Base-by-base conservation (phyloP, 2,797 vertebrate species). In the Catharus ustulatus region DNA sequence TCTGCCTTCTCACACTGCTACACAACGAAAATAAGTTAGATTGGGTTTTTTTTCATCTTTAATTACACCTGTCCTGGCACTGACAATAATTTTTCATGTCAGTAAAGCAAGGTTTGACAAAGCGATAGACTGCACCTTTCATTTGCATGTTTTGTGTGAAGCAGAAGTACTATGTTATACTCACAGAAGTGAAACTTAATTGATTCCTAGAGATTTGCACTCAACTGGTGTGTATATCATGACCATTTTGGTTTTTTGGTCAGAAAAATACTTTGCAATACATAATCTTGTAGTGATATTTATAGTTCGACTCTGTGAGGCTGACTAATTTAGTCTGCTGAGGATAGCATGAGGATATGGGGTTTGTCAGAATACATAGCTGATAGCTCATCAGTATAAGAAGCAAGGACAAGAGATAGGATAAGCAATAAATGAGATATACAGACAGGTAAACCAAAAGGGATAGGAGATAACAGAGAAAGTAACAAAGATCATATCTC, bases 401-500 rank as follows among this genome's bases (percentile, higher is more conserved):
- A 51, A 7, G 3, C 6, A 81, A 77, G 36, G 36, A 15, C 6
- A 32, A 64, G 40, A 45, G 36, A 36, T 5, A 46, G 6, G 20
- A 29, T 27, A 62, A 63, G 13, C 36, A 42, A 32, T 38, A 79
- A 66, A 24, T 54, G 24, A 59, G 5, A 24, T 43, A 30, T 4
- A 1, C 13, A 34, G n/a, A 14, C 24, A 48, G 1, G 22, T 46
- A 89, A 38, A 42, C 15, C 5, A 11, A n/a, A 59, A 90, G 10
- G 13, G 38, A 66, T 29, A 46, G 3, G 8, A 66, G 19, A 40
- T 49, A 74, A 61, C 19, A 67, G 26, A 77, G 11, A 76, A 72
- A 68, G 69, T 40, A 40, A 10, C 1, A 38, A 55, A 64, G 20
- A 52, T 42, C 0, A 0, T 49, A 27, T 21, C 18, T 75, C 11